Evolutionary conservation across 23 tunicate species (phyloP), one percentile per base, ranked within the genome.

Genomic region (Phallusia fumigata): DNA sequence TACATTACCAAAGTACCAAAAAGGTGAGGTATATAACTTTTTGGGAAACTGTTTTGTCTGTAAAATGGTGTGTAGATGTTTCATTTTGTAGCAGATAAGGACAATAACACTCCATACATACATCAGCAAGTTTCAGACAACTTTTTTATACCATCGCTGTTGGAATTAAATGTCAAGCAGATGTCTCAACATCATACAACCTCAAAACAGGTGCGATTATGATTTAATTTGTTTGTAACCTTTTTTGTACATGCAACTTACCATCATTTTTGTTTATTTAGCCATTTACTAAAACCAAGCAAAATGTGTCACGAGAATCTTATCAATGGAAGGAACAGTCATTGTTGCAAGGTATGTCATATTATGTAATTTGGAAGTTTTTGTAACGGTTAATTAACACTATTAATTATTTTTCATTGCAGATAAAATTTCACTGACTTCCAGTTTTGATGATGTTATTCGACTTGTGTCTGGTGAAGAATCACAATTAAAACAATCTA

Each of bases 381-480:
- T 40, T n/a, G n/a, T n/a, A n/a, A n/a, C n/a, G n/a, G n/a, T n/a
- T n/a, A n/a, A n/a, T n/a, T n/a, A n/a, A n/a, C n/a, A n/a, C n/a
- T n/a, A n/a, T n/a, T n/a, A n/a, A n/a, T n/a, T n/a, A n/a, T 40
- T 5, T 18, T 36, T n/a, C 18, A 6, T 78, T 80, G 13, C 24
- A 81, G 84, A 81, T 5, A 35, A 34, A 35, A 36, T 81, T 69
- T 32, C 84, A 5, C 53, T 81, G 33, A 33, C 36, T 65, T 81
- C 84, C 15, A 82, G 86, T 36, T 87, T 87, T 58, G 91, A 87
- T 64, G 91, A 87, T 21, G 91, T 87, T 22, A 87, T 87, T 76
- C 40, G 35, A 0, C 31, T 64, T 33, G 78, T 87, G 31, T 52
- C 82, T 44, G 91, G 91, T 6, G 22, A 76, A 22, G 53, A 76